Percentiles rank a stretch among this genome's conserved stretches.
These are phyloP conservation scores for Diadophis punctatus DNA, from an alignment of 2,113 vertebrate genomes.

Conservation along the genomic window DNA sequence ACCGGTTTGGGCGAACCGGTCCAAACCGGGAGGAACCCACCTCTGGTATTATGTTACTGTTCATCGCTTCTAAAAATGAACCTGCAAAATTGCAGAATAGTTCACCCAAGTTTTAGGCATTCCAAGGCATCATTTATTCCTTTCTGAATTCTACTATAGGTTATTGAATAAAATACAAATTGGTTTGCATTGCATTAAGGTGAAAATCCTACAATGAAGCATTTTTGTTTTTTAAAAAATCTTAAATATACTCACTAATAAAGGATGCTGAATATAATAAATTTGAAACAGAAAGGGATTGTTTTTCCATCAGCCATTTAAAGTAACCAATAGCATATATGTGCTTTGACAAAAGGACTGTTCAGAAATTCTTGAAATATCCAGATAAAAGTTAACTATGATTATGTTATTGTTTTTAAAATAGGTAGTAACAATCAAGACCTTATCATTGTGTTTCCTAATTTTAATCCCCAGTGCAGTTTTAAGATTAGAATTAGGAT, in stretches of 20 bases:
- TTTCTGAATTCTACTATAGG: conserved; percentile 5
- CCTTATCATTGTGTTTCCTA: not conserved
- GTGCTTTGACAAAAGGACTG: conserved; percentile 56
- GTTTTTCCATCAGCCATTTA: conserved; percentile 39
- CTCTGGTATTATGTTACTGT: not conserved
- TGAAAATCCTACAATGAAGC: conserved; percentile 37
- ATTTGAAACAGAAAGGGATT: conserved; percentile 28
- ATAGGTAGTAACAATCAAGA: conserved; percentile 45
- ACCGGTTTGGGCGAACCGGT: no score
- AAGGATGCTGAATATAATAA: conserved; percentile 52
- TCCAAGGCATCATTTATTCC: not conserved
- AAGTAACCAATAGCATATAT: conserved; percentile 44
- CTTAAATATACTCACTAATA: conserved; percentile 5
- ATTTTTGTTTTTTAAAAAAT: not conserved
- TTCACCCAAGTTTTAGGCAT: not conserved
- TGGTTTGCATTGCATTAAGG: conserved; percentile 53
- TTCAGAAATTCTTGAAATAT: conserved; percentile 56
- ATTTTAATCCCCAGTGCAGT: not conserved
- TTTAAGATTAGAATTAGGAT: not conserved
- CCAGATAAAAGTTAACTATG: conserved; percentile 51
- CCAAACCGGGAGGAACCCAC: no score
- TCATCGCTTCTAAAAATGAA: not conserved
- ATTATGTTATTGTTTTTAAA: conserved; percentile 52
- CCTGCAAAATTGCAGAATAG: not conserved
- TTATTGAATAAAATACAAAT: conserved; percentile 21